Base-by-base conservation (phyloP, 2,113 vertebrate genomes). In the Alces alces region DNA sequence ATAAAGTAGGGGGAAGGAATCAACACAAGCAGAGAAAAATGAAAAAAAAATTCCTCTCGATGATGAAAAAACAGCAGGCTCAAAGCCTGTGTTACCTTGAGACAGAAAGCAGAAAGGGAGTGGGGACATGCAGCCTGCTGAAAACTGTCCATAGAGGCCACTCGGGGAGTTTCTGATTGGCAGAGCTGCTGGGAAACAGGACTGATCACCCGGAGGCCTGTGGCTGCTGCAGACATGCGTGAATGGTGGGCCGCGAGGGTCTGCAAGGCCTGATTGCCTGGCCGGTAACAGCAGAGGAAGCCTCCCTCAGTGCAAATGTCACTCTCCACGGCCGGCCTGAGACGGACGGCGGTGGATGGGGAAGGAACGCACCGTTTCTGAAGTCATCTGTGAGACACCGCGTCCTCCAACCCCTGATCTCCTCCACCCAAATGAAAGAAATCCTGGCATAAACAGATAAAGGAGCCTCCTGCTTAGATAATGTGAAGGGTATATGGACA, bases 41-140 rank as follows among this genome's bases (percentile, higher is more conserved):
- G 93, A 97, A 98, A 96, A 96, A 96, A 23, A 95, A 92, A 96
- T 82, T 97, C 85, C 88, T 60, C 55, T 95, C 36, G 57, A 1
- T 89, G 96, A 97, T 97, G 97, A 79, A 92, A 97, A 97, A 85
- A 14, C 94, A 98, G 98, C 97, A 95, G 95, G 97, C 80, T 93
- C 36, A n/a, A 85, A 97, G 91, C 83, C 93, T 50, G 57, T 87
- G 43, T 96, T 83, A 47, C 54, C 4, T 4, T 28, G 94, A 96
- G 83, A 89, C 39, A 11, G 60, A 73, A 95, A 78, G 91, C 76
- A 52, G 88, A 66, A 28, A 70, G 57, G 78, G 92, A 79, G 13
- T 1, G 0, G 50, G 89, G 61, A 57, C 30, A 25, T 1, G 16
- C 6, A 0, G 79, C 93, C 47, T 1, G 73, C 97, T 93, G 96